Evolutionary conservation across 1,140 invertebrate genomes (phyloP).

Genomic region (Drosophila grimshawi): DNA sequence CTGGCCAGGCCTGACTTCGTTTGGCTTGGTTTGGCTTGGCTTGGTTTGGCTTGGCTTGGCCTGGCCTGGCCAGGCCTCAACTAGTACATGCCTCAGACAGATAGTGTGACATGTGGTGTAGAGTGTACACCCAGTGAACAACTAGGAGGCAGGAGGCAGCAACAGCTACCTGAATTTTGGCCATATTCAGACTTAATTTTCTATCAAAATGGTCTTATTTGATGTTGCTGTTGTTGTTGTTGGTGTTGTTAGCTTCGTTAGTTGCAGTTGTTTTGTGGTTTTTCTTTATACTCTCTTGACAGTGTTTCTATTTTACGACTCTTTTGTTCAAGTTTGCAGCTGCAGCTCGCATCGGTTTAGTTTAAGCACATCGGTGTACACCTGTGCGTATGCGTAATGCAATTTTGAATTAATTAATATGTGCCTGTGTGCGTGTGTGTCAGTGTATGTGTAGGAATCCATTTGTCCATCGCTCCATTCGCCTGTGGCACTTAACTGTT

Average conservation of each 20-base stretch:
- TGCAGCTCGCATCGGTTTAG: conserved; percentile 31
- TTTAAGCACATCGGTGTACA: conserved; percentile 48
- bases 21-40: conserved; percentile 1
- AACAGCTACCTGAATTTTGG: conserved; percentile 47
- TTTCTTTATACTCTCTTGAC: conserved; percentile 53
- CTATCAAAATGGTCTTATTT: conserved; percentile 44
- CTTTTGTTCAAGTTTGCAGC: conserved; percentile 43
- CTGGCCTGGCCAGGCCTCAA: conserved; percentile 10
- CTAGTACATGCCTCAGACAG: conserved; percentile 21
- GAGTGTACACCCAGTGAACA: conserved; percentile 33
- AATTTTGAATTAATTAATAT: conserved; percentile 82
- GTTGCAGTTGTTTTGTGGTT: conserved; percentile 38
- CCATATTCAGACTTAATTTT: conserved; percentile 53
- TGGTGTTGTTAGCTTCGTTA: conserved; percentile 12
- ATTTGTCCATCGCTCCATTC: conserved; percentile 1
- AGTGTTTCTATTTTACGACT: conserved; percentile 77
- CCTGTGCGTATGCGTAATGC: conserved; percentile 80
- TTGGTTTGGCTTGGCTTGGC: background rate
- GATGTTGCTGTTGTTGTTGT: conserved; percentile 2
- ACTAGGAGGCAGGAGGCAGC: background rate
- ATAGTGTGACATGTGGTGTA: conserved; percentile 47
- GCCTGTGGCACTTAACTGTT: conserved; percentile 42
- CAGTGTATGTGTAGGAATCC: no score
- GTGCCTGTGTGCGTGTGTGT: conserved; percentile 34
- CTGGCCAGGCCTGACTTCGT: conserved; percentile 1